Conservation (phyloP, 2,888 invertebrate genomes). For the Sphaerophoria taeniata region DNA sequence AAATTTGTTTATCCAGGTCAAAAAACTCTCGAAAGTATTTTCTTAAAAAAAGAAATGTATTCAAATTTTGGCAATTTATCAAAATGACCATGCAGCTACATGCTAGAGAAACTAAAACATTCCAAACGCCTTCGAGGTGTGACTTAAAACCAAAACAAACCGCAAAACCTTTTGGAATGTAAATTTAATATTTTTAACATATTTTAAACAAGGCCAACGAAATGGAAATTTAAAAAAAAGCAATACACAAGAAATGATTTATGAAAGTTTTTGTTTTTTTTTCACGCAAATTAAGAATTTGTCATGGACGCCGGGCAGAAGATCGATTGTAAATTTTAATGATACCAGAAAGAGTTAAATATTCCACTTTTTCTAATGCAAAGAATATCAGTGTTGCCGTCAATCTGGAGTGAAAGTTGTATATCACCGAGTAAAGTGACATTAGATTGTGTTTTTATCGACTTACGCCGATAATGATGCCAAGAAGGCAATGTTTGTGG, state of each 20-base stretch:
- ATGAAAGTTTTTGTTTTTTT: conserved; percentile 5
- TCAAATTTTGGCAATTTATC: neutral
- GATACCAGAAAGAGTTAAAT: conserved; percentile 1
- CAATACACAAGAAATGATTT: neutral
- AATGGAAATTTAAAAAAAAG: conserved; percentile 16
- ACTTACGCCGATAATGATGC: neutral
- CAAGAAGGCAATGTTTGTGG: neutral
- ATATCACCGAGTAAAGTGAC: neutral
- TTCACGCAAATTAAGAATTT: conserved; percentile 24
- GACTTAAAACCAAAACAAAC: neutral
- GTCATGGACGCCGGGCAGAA: conserved; percentile 5
- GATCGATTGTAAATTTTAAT: conserved; percentile 1
- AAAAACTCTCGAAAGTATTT: neutral
- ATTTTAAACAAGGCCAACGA: conserved; percentile 11
- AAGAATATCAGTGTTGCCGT: neutral
- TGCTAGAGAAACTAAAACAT: neutral
- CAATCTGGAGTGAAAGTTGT: conserved; percentile 11
- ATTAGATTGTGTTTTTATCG: conserved; percentile 6
- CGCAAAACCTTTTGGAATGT: neutral
- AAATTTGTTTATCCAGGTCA: neutral
- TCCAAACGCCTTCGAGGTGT: neutral
- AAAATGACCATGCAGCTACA: neutral
- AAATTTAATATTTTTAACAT: neutral
- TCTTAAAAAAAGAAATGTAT: neutral
- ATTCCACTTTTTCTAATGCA: neutral